phyloP scores from a whole-genome alignment of 2,113 vertebrate genomes.

The Dipodomys merriami region DNA sequence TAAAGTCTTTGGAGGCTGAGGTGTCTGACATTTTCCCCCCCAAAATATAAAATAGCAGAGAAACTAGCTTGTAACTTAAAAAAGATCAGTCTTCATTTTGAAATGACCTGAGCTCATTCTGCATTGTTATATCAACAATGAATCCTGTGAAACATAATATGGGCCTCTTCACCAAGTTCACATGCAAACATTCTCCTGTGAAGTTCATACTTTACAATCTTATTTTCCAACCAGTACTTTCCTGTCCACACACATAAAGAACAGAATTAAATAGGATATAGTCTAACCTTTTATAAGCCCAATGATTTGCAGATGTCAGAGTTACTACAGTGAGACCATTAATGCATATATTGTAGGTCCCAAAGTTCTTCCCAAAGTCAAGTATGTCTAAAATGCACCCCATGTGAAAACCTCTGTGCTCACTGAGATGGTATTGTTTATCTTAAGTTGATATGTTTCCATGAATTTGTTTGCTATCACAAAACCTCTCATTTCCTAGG shows the following conservation, averaged over 20 bases:
- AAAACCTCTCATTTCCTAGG: constrained; percentile 7
- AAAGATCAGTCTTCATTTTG: constrained; percentile 58
- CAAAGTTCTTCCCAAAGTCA: constrained; percentile 39
- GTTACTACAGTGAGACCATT: constrained; percentile 28
- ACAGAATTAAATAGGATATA: constrained; percentile 4
- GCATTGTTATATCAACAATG: not conserved
- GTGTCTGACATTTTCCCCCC: constrained; percentile 1
- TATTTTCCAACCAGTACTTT: not conserved
- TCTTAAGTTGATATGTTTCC: not conserved
- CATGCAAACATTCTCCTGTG: not conserved
- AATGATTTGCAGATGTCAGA: constrained; percentile 30
- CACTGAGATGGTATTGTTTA: not conserved
- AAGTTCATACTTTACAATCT: not conserved
- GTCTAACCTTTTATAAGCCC: constrained; percentile 25
- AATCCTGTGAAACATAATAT: not conserved
- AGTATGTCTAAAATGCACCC: not conserved
- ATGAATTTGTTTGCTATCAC: not conserved
- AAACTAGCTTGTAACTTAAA: constrained; percentile 58
- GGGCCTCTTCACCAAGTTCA: not conserved
- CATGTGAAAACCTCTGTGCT: not conserved
- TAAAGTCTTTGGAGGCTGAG: constrained; percentile 28
- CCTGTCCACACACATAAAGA: not conserved
- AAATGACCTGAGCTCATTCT: constrained; percentile 74
- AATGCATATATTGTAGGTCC: not conserved
- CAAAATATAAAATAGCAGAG: constrained; percentile 50